Conservation (phyloP, 2,113 vertebrate genomes). For the Ptyas mucosa region DNA sequence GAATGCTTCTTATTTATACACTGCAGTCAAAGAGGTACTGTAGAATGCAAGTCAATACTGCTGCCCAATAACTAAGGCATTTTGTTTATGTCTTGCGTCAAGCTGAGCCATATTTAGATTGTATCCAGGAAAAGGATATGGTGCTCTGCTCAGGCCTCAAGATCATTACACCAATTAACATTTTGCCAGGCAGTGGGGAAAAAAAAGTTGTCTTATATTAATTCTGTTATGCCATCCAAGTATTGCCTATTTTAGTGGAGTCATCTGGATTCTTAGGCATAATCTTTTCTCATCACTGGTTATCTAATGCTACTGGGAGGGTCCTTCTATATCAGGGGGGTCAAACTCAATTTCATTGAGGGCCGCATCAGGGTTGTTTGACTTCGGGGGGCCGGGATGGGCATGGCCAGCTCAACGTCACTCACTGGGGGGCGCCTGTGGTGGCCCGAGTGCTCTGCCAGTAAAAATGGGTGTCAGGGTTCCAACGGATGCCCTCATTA, state of each 20-base stretch:
- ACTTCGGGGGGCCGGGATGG: no score
- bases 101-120: background rate
- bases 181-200: background rate
- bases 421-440: no score
- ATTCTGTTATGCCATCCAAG: background rate
- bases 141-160: no score
- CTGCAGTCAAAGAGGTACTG: background rate
- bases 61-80: background rate
- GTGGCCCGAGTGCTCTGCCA: no score
- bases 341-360: no score
- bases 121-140: background rate
- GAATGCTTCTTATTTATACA: background rate
- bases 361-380: no score
- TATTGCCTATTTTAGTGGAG: background rate
- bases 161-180: background rate
- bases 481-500: no score
- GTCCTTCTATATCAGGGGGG: background rate
- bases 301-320: background rate
- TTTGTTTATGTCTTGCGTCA: background rate
- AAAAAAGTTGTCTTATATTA: background rate
- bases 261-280: background rate
- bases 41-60: background rate
- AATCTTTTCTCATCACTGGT: background rate
- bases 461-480: no score
- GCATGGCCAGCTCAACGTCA: no score